These are phyloP conservation scores for Netelia virgata DNA, from an alignment of 2,888 invertebrate species.

Conservation along the genomic window DNA sequence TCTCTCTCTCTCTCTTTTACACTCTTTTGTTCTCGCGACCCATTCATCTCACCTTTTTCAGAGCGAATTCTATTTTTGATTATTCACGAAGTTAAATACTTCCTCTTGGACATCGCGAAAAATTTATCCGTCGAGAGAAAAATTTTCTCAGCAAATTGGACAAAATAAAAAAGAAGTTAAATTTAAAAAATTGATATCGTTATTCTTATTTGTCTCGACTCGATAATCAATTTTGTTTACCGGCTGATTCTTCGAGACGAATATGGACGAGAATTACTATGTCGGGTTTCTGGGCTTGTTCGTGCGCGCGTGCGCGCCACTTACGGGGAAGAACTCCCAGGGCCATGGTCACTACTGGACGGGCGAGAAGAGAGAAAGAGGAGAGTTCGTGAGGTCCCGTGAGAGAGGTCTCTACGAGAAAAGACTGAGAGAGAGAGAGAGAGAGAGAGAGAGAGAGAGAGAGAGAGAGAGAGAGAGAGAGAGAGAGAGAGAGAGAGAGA, in stretches of 20 bases:
- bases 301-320: conserved; percentile 33
- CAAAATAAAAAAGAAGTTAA: neutral
- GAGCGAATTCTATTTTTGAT: neutral
- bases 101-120: neutral
- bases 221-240: neutral
- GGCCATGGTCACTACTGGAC: conserved; percentile 58
- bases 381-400: conserved; percentile 57
- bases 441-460: conserved; percentile 40
- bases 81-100: neutral
- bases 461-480: conserved; percentile 72
- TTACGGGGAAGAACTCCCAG: conserved; percentile 44
- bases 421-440: conserved; percentile 12
- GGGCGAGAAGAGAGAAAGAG: neutral
- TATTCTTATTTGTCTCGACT: neutral
- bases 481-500: conserved; percentile 33
- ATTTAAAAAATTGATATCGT: neutral
- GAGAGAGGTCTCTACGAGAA: conserved; percentile 39
- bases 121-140: neutral
- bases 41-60: conserved; percentile 47
- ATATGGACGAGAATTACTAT: too few species aligned
- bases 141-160: neutral
- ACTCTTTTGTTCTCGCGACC: conserved; percentile 5
- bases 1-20: too few species aligned
- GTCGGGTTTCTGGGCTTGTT: conserved; percentile 3
- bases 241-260: neutral